These are phyloP conservation scores for Mellivora capensis DNA, from an alignment of 2,113 vertebrate species.

Conservation along the genomic window DNA sequence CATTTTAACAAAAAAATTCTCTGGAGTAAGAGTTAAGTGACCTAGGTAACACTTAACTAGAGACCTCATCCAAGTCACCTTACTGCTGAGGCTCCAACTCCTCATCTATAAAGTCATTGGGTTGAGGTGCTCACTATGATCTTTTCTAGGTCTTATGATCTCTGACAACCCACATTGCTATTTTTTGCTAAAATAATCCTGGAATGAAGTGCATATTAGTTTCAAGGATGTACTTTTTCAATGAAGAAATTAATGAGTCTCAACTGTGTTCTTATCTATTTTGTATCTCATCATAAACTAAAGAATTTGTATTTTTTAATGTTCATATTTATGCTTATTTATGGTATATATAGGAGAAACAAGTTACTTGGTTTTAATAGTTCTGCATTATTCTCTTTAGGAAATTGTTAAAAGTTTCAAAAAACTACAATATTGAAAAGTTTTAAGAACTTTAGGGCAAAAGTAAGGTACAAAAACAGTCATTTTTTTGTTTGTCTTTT, in stretches of 20 bases:
- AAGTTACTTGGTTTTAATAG: neutral
- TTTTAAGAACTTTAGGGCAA: slow-evolving; percentile 32
- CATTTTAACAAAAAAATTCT: neutral
- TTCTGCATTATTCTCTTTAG: slow-evolving; percentile 14
- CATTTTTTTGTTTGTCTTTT: slow-evolving; percentile 44
- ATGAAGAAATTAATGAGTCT: slow-evolving; percentile 11
- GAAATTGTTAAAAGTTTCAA: slow-evolving; percentile 39
- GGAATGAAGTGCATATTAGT: neutral
- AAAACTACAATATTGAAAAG: neutral
- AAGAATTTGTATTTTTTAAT: neutral
- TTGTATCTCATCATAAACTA: neutral
- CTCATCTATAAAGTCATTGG: neutral
- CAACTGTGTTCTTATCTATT: slow-evolving; percentile 11
- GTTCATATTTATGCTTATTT: slow-evolving; percentile 34
- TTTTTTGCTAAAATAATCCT: slow-evolving; percentile 3
- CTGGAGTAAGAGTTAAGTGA: neutral
- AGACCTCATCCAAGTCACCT: neutral
- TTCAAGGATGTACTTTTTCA: neutral
- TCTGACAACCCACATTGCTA: neutral
- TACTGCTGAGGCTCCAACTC: neutral
- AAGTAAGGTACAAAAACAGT: neutral
- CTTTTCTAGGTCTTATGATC: neutral
- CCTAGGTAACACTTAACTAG: neutral
- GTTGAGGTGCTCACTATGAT: neutral
- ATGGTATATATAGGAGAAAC: neutral